Evolutionary conservation across 2,888 invertebrate genomes (phyloP).

Genomic region (Agriopis marginaria): DNA sequence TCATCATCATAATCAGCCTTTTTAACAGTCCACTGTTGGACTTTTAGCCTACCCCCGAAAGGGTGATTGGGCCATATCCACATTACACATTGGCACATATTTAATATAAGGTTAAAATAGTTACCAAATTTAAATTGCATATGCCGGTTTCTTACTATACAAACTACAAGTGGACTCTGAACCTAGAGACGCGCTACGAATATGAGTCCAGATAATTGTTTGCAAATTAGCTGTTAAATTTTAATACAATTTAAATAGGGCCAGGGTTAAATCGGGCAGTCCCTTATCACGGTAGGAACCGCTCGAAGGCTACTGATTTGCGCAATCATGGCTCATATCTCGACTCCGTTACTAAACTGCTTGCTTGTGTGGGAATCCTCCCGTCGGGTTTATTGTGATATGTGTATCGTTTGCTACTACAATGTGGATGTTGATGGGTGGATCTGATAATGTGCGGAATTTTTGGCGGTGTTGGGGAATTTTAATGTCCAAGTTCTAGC

Average conservation of each 20-base stretch:
- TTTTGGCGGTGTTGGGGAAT: background rate
- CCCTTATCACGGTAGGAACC: slow-evolving; percentile 81
- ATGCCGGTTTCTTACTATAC: background rate
- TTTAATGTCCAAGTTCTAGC: background rate
- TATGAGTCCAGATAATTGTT: slow-evolving; percentile 13
- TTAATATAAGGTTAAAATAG: too few species aligned
- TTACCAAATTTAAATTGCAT: too few species aligned
- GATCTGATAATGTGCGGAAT: slow-evolving; percentile 4
- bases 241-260: slow-evolving; percentile 68
- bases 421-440: background rate
- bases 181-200: background rate
- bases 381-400: slow-evolving; percentile 52
- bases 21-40: too few species aligned
- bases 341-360: slow-evolving; percentile 64
- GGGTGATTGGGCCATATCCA: too few species aligned
- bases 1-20: too few species aligned
- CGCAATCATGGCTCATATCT: slow-evolving; percentile 75
- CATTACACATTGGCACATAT: too few species aligned
- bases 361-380: slow-evolving; percentile 70
- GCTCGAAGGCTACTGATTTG: slow-evolving; percentile 80
- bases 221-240: slow-evolving; percentile 23
- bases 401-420: slow-evolving; percentile 20
- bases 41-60: too few species aligned
- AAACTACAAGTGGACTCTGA: background rate
- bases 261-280: slow-evolving; percentile 79